Base-by-base conservation (phyloP, 2,113 vertebrate genomes). In the Plotosus lineatus region DNA sequence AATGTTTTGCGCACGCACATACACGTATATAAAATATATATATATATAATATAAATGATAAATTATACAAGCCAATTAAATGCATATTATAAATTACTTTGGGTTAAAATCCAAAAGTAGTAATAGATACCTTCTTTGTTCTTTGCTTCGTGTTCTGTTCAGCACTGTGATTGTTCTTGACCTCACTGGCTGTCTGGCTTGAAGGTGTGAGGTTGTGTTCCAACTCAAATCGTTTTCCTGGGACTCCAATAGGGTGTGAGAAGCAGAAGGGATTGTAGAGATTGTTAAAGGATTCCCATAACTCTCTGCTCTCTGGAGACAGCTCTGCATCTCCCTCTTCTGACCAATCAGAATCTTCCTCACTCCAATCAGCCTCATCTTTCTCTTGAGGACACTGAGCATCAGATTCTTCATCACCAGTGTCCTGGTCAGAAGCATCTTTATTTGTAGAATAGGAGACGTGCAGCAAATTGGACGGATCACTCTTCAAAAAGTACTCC, bases 261-360 rank as follows among this genome's bases (percentile, higher is more conserved):
- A 79, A 66, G 56, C 48, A 56, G 46, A 84, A 76, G 38, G 79
- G 85, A 36, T 82, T 84, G 42, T 79, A 84, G 1, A 79, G 82
- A 44, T 84, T 72, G 48, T 46, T 56, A 11, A 86, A 86, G 12
- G 75, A 81, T 28, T 84, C 63, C 84, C 81, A 86, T 60, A 86
- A 75, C 61, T 78, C 75, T 23, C 56, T 65, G 44, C 69, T 83
- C 44, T 86, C 81, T 8, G 74, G 46, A 17, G 84, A 80, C 10
- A 46, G n/a, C 23, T 86, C 75, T 1, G 76, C 79, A 78, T 82
- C 82, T 2, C 12, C 77, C 31, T 85, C 82, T 15, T 81, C 85
- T 60, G 80, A 84, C 83, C 83, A 82, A 8, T 38, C 83, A 51
- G 80, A 53, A 36, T 85, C 69, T 40, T 81, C 78, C 11, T 75